These are phyloP conservation scores for Poecile atricapillus DNA, from an alignment of 2,113 vertebrate genomes.

Conservation along the genomic window DNA sequence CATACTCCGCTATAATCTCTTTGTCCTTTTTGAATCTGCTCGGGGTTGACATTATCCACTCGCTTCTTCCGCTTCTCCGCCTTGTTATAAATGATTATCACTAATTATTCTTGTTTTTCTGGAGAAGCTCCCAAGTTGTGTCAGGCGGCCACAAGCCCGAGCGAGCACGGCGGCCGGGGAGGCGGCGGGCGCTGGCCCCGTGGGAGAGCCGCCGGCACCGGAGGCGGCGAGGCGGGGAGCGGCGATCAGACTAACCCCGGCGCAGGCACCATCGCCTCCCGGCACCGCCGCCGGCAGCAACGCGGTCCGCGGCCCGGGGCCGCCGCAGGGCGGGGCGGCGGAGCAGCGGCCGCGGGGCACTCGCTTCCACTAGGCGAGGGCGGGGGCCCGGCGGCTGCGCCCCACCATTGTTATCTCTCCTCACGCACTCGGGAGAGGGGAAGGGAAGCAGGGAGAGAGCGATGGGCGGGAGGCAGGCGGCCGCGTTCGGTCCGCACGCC, in stretches of 20 bases:
- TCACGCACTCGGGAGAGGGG: background rate
- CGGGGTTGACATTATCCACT: conserved; percentile 87
- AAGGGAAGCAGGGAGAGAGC: background rate
- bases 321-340: background rate
- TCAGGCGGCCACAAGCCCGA: background rate
- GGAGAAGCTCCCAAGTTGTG: background rate
- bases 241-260: conserved; percentile 57
- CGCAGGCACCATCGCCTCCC: conserved; percentile 67
- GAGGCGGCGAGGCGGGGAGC: background rate
- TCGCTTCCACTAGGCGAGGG: background rate
- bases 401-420: conserved; percentile 51
- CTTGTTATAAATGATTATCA: background rate
- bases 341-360: background rate
- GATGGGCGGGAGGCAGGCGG: background rate
- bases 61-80: background rate
- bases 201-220: background rate
- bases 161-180: background rate
- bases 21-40: conserved; percentile 97
- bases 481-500: background rate
- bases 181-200: background rate
- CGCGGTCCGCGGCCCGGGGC: background rate
- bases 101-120: background rate
- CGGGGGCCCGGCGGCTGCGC: background rate
- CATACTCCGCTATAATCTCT: conserved; percentile 95
- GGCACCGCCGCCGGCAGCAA: conserved; percentile 29